phyloP scores from a whole-genome alignment of 2,113 vertebrate genomes.

The Morone chrysops region DNA sequence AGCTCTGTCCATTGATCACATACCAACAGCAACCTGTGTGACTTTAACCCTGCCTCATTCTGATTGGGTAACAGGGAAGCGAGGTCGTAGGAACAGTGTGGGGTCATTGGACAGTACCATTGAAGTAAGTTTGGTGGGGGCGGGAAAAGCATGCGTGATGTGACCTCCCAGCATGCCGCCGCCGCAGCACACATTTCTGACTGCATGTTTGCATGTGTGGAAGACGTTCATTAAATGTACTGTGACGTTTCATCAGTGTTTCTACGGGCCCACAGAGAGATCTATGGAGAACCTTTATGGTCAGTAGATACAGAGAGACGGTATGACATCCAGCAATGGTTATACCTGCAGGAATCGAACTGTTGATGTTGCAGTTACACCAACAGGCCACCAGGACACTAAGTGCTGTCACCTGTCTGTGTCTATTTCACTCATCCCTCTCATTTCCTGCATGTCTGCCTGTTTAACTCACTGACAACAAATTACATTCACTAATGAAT shows the following conservation, averaged over 20 bases:
- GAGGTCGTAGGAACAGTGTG: constrained; percentile 94
- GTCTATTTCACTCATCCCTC: neutral
- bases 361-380: no score
- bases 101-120: constrained; percentile 97
- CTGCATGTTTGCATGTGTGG: constrained; percentile 33
- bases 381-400: neutral
- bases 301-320: neutral
- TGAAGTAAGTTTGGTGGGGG: constrained; percentile 89
- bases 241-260: neutral
- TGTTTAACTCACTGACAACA: neutral
- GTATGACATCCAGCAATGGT: neutral
- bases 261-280: neutral
- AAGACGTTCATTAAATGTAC: neutral
- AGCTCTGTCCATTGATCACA: neutral
- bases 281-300: neutral
- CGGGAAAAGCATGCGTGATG: constrained; percentile 10
- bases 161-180: constrained; percentile 1
- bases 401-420: neutral
- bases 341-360: neutral
- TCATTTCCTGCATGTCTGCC: constrained; percentile 2
- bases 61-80: constrained; percentile 89
- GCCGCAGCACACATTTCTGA: neutral
- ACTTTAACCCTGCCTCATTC: constrained; percentile 44
- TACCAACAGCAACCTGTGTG: no score
- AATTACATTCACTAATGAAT: neutral